phyloP scores from a whole-genome alignment of 1,140 invertebrate species.

The Macrocentrus cingulum region DNA sequence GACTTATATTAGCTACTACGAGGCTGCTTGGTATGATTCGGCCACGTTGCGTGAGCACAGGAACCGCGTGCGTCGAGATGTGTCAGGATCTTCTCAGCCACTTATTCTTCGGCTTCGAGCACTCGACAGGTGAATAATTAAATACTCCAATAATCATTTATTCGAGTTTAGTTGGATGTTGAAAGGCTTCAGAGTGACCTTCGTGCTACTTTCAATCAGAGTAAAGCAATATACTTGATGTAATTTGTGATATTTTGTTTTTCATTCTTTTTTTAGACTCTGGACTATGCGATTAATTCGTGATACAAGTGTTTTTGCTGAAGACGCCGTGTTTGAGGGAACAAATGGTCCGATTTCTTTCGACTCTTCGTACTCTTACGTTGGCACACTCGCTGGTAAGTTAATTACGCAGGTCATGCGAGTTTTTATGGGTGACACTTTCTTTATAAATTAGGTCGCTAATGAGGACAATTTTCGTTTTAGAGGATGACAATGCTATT shows the following conservation, averaged over 20 bases:
- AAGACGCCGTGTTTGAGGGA: slow-evolving; percentile 78
- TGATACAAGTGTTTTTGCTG: slow-evolving; percentile 74
- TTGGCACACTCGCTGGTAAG: slow-evolving; percentile 76
- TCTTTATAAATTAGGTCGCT: background rate
- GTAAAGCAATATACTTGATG: background rate
- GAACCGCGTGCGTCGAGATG: slow-evolving; percentile 49
- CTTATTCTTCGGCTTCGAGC: slow-evolving; percentile 50
- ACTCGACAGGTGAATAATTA: slow-evolving; percentile 55
- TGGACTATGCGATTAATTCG: slow-evolving; percentile 76
- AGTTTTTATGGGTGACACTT: too few species aligned
- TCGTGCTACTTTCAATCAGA: background rate
- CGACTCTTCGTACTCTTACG: slow-evolving; percentile 74
- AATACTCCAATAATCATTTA: background rate
- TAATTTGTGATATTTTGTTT: slow-evolving; percentile 11
- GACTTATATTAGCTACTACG: slow-evolving; percentile 61
- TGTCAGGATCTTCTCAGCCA: slow-evolving; percentile 44
- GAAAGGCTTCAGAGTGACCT: background rate
- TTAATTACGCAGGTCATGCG: background rate
- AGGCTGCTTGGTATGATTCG: slow-evolving; percentile 60
- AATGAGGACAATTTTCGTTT: slow-evolving; percentile 17
- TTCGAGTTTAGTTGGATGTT: background rate
- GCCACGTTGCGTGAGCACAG: slow-evolving; percentile 54
- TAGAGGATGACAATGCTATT: slow-evolving; percentile 79
- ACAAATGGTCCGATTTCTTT: slow-evolving; percentile 71
- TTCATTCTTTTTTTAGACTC: slow-evolving; percentile 63